phyloP scores from a whole-genome alignment of 2,113 vertebrate species.

The Caretta caretta region DNA sequence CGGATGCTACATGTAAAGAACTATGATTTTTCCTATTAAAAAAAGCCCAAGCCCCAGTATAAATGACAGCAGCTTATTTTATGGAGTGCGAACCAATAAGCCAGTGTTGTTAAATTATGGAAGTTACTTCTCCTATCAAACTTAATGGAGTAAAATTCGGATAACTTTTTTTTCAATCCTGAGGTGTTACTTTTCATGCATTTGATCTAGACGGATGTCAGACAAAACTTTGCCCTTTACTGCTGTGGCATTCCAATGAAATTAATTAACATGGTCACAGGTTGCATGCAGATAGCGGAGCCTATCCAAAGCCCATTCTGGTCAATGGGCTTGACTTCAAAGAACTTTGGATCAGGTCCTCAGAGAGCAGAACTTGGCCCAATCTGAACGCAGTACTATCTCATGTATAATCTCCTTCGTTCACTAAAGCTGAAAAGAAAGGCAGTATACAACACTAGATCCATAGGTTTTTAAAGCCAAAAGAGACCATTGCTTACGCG shows the following conservation, averaged over 20 bases:
- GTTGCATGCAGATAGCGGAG: accelerated
- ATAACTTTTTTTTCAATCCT: background rate
- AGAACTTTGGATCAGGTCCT: accelerated
- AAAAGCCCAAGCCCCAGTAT: conserved; percentile 53
- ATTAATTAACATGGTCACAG: accelerated
- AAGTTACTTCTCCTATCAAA: background rate
- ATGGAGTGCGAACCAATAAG: conserved; percentile 76
- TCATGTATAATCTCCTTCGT: too few species aligned
- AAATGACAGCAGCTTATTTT: conserved; percentile 70
- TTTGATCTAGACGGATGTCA: accelerated
- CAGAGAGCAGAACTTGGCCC: background rate
- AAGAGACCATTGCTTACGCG: background rate
- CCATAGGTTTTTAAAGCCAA: background rate
- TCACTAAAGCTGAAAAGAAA: background rate
- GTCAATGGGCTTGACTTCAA: background rate
- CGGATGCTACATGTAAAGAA: background rate
- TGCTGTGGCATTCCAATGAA: accelerated
- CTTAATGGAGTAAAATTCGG: background rate
- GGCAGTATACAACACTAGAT: background rate
- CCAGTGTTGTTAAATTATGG: background rate
- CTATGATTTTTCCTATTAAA: conserved; percentile 47
- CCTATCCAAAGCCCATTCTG: accelerated
- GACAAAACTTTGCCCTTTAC: background rate
- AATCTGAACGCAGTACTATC: background rate
- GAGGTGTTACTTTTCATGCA: accelerated